Evolutionary conservation across 2,797 vertebrate species (phyloP).

Genomic region (Gila robusta): DNA sequence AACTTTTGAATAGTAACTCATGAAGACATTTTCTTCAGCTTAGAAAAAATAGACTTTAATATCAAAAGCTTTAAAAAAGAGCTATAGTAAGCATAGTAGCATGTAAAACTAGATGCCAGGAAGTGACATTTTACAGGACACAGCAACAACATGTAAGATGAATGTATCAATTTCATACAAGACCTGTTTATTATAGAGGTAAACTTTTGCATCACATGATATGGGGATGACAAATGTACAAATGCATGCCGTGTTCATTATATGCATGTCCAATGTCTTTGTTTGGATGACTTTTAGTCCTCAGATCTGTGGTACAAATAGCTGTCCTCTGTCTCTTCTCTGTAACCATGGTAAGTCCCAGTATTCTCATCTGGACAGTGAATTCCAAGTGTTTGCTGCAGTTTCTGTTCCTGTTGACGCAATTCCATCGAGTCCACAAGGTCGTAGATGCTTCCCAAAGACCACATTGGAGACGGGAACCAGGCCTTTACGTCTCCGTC

Average conservation of each 20-base stretch:
- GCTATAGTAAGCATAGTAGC: neutral
- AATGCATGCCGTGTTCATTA: neutral
- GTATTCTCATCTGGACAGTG: slow-evolving; percentile 74
- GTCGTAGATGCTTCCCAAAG: slow-evolving; percentile 80
- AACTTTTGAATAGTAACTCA: neutral
- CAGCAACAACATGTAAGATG: neutral
- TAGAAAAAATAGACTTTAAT: slow-evolving; percentile 29
- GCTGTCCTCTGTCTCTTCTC: slow-evolving; percentile 61
- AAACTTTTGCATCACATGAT: slow-evolving; percentile 17
- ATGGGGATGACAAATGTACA: slow-evolving; percentile 22
- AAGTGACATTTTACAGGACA: neutral
- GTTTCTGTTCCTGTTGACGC: slow-evolving; percentile 77
- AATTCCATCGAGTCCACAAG: slow-evolving; percentile 82
- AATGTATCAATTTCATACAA: slow-evolving; percentile 25
- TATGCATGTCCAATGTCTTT: neutral
- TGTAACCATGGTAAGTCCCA: slow-evolving; percentile 66
- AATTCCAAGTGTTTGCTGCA: slow-evolving; percentile 80
- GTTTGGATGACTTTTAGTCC: slow-evolving; percentile 58
- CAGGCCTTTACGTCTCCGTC: slow-evolving; percentile 80
- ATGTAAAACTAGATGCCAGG: neutral
- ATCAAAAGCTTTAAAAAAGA: neutral
- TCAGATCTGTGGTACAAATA: slow-evolving; percentile 69
- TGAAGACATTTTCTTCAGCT: slow-evolving; percentile 6
- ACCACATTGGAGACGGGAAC: slow-evolving; percentile 83
- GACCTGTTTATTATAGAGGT: neutral